phyloP scores from a whole-genome alignment of 1,140 invertebrate species.

The Globodera rostochiensis region DNA sequence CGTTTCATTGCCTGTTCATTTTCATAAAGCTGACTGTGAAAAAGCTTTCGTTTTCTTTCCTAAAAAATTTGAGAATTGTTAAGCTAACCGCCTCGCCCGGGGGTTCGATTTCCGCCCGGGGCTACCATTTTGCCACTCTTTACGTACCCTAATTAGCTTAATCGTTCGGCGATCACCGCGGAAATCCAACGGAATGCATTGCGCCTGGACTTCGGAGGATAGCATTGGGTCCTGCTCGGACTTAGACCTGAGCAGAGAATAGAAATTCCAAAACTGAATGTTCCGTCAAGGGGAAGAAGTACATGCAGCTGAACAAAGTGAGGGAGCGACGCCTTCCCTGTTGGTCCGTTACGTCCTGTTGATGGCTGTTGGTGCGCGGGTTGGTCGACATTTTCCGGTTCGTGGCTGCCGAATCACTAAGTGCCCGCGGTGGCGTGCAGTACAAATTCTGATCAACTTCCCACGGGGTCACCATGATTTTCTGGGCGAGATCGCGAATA shows the following conservation, averaged over 20 bases:
- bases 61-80: conserved; percentile 62
- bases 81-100: neutral
- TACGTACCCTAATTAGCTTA: conserved; percentile 64
- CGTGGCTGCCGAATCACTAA: conserved; percentile 41
- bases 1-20: conserved; percentile 74
- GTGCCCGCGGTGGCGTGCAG: conserved; percentile 53
- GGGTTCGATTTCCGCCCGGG: neutral
- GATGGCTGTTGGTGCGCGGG: neutral
- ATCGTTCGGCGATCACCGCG: conserved; percentile 62
- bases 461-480: conserved; percentile 64
- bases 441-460: conserved; percentile 63
- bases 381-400: conserved; percentile 31
- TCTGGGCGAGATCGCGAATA: conserved; percentile 63
- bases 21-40: conserved; percentile 75
- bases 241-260: neutral
- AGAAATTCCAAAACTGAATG: neutral
- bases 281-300: neutral
- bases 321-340: conserved; percentile 44
- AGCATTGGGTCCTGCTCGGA: conserved; percentile 59
- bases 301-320: conserved; percentile 57
- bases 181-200: conserved; percentile 62
- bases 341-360: conserved; percentile 34
- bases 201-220: conserved; percentile 61
- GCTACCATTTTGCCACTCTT: neutral
- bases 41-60: conserved; percentile 76